Percentiles rank a stretch among this genome's conserved stretches.
phyloP scores from a whole-genome alignment of 2,113 vertebrate species.

The Misgurnus mizolepis region DNA sequence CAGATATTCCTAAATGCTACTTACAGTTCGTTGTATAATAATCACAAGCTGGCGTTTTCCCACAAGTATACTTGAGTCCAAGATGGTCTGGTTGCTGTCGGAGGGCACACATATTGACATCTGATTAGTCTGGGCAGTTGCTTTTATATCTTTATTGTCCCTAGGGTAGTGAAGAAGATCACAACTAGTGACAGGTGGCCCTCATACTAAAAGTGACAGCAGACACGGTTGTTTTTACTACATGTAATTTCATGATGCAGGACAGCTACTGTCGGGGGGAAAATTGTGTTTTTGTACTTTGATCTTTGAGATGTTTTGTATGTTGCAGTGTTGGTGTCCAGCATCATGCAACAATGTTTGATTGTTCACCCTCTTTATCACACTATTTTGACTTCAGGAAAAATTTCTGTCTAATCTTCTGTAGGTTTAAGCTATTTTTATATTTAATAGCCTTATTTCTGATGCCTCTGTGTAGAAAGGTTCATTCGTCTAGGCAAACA shows the following conservation, averaged over 20 bases:
- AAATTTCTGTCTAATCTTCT: too few relatives aligned
- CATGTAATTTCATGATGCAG: not conserved
- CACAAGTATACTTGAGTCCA: conserved; percentile 10
- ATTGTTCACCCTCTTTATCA: not conserved
- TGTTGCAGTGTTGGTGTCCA: not conserved
- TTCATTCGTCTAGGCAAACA: conserved; percentile 56
- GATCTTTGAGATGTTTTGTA: not conserved
- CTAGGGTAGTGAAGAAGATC: conserved; percentile 3
- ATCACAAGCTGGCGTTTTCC: conserved; percentile 18
- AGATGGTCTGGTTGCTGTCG: conserved; percentile 36
- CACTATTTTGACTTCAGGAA: too few relatives aligned
- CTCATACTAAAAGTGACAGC: conserved; percentile 9
- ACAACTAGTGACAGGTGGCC: conserved; percentile 40
- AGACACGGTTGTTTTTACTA: not conserved
- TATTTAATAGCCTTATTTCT: conserved; percentile 5
- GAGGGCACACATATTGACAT: conserved; percentile 6
- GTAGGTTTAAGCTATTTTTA: not conserved
- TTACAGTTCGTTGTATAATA: not conserved
- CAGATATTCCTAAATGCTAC: conserved; percentile 41
- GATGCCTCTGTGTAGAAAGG: not conserved
- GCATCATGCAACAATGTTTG: not conserved
- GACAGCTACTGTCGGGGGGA: not conserved
- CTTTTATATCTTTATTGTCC: conserved; percentile 30
- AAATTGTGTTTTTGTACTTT: not conserved
- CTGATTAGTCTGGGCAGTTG: conserved; percentile 33